phyloP scores from a whole-genome alignment of 2,888 invertebrate genomes.

The Drosophila lutescens region DNA sequence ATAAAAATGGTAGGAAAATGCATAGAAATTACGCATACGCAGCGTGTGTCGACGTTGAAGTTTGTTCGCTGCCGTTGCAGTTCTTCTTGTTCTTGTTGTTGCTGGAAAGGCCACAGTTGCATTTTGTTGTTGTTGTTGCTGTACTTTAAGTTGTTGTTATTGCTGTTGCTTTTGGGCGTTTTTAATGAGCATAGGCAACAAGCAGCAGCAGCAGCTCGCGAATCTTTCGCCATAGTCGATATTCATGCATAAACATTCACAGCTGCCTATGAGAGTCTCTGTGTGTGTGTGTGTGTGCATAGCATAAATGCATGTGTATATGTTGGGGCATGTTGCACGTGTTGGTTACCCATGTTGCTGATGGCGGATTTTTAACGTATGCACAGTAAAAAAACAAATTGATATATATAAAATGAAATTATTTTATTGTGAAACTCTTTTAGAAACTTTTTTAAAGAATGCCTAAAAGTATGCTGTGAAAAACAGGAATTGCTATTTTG shows the following conservation, averaged over 20 bases:
- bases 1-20: conserved; percentile 11
- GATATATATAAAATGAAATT: background rate
- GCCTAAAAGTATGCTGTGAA: too few relatives aligned
- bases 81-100: conserved; percentile 1
- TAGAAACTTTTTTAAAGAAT: too few relatives aligned
- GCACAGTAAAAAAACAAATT: background rate
- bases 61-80: conserved; percentile 27
- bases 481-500: too few relatives aligned
- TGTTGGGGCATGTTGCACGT: conserved; percentile 6
- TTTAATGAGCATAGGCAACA: conserved; percentile 49
- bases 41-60: conserved; percentile 40
- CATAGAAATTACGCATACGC: conserved; percentile 75
- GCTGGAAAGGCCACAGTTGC: conserved; percentile 33
- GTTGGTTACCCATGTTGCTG: conserved; percentile 19
- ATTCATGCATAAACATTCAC: conserved; percentile 72
- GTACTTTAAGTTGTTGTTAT: conserved; percentile 25
- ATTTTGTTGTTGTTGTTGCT: conserved; percentile 16
- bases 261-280: conserved; percentile 43
- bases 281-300: background rate
- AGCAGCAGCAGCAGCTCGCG: conserved; percentile 34
- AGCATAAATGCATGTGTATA: conserved; percentile 7
- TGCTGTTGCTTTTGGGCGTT: conserved; percentile 36
- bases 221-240: conserved; percentile 44
- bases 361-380: conserved; percentile 4
- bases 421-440: too few relatives aligned